Evolutionary conservation across 2,113 vertebrate species (phyloP).

Genomic region (Spheniscus mendiculus): DNA sequence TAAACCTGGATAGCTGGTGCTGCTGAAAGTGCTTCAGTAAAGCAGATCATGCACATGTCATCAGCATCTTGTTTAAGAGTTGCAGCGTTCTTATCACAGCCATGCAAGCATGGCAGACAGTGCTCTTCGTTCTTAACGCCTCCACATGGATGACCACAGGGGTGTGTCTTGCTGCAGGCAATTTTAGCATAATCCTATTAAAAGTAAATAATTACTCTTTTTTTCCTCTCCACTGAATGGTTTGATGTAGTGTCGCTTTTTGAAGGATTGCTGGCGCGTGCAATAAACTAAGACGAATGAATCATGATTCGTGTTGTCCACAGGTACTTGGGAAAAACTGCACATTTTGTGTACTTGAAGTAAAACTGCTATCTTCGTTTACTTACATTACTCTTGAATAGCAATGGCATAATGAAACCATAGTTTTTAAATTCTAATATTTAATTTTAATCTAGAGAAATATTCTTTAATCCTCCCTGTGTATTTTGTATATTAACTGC

Average conservation of each 20-base stretch:
- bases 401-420: neutral
- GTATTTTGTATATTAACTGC: neutral
- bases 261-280: neutral
- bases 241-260: neutral
- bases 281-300: neutral
- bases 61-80: conserved; percentile 96
- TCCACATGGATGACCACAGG: conserved; percentile 94
- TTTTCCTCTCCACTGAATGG: neutral
- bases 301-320: neutral
- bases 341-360: neutral
- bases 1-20: conserved; percentile 95
- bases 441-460: neutral
- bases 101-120: conserved; percentile 93
- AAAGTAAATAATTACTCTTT: neutral
- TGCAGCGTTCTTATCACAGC: conserved; percentile 89
- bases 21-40: conserved; percentile 97
- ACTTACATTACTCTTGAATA: neutral
- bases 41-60: conserved; percentile 99
- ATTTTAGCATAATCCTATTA: conserved; percentile 93
- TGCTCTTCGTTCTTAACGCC: conserved; percentile 94
- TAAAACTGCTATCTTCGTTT: neutral
- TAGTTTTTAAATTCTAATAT: neutral
- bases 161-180: conserved; percentile 94
- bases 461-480: neutral
- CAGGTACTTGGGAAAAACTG: neutral